Evolutionary conservation across 1,140 invertebrate species (phyloP), one percentile per base, ranked within the genome.

Genomic region (Venustaconcha ellipsiformis): DNA sequence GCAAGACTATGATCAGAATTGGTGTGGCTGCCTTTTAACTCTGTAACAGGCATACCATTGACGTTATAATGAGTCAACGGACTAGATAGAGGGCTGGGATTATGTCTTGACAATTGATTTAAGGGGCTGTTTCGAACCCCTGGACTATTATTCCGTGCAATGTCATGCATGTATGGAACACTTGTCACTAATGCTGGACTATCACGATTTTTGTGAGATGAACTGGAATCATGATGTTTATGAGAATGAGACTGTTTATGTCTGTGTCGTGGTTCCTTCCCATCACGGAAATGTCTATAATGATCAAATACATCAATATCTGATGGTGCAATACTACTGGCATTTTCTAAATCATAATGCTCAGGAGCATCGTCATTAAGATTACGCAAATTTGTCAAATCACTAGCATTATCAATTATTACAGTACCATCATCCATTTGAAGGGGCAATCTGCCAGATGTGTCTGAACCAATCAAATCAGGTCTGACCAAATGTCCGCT

Each of bases 291-390:
- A 57, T 89, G 96, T 91, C 98, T 97, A 87, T 99, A 99, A 88
- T 99, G 97, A 84, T 97, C 97, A 1, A 97, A 96, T 76, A 99
- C 96, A 86, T 99, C 97, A 64, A 98, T 98, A 88, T 99, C 97
- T 15, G 96, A 97, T 0, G 97, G 97, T 1, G 97, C 97, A 80
- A 99, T 98, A 0, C 96, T 97, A 88, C 96, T 97, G 1, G 97
- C 96, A 90, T 99, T 99, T 89, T 99, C 97, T 70, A 99, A 90
- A 88, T 99, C 97, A 85, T 99, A 99, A 87, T 97, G 97, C 87
- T 99, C 97, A 0, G 96, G 96, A 79, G 95, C 92, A 87, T 98
- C 96, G 1, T 87, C 85, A 69, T 84, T 80, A n/a, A 76, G 64
- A 18, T 79, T 71, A 63, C 94, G 94, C 86, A 95, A 94, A 68